Base-by-base conservation (phyloP, 2,113 vertebrate genomes). In the Archilochus colubris region DNA sequence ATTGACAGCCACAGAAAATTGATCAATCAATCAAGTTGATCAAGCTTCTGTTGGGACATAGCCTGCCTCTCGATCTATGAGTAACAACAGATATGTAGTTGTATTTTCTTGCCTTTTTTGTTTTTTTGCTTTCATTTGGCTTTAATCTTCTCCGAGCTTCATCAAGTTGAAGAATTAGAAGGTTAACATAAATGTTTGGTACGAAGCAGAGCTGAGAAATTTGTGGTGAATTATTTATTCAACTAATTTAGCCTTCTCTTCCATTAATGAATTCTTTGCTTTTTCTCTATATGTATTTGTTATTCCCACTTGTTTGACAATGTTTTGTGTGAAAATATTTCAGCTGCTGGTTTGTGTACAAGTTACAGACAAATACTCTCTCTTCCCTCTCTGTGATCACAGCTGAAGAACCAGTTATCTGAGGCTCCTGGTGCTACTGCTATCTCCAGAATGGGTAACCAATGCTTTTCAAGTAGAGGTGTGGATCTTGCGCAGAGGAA, bases 151-250 rank as follows among this genome's bases (percentile, higher is more conserved):
- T 7, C 43, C 70, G 53, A 68, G 38, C 50, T 76, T 89, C 76
- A 68, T 31, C 64, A 82, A 77, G 54, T 12, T 88, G 80, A 91
- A 94, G 85, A 88, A 96, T 94, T 78, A 81, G 61, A 78, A 88
- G 50, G 74, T 88, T 91, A 91, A 84, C 13, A 2, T 66, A 94
- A 96, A 91, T 90, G 50, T 95, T 96, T 88, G 61, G 78, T 73
- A 67, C 1, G 14, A 95, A 95, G 89, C 61, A 90, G 88, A 95
- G 75, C 30, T 81, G 82, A 93, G 91, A 80, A 93, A 91, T 91
- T 84, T 68, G 64, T 86, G 76, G 64, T 94, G 68, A 96, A 90
- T 93, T 94, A 95, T 95, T 96, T 94, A 97, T 94, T 90, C 13
- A 2, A 55, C 63, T 90, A 93, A 97, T 95, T 94, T 89, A 94